Evolutionary conservation across 2,113 vertebrate species (phyloP).

Genomic region (Labeo catla): DNA sequence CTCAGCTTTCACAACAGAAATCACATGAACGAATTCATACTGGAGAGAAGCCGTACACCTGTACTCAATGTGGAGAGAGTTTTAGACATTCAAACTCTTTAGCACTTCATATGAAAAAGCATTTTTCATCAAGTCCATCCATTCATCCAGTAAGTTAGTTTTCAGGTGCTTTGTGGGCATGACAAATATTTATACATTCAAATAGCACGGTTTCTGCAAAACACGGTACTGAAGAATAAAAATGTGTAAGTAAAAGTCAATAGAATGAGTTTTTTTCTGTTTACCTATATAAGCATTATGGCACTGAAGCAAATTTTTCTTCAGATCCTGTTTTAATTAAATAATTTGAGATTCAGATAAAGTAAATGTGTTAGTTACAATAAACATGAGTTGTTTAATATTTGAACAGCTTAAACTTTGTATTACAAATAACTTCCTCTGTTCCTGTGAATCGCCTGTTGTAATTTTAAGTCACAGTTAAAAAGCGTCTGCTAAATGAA

Average conservation of each 20-base stretch:
- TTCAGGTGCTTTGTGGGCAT: neutral
- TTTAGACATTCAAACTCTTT: constrained; percentile 10
- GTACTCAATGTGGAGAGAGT: neutral
- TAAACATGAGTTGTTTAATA: neutral
- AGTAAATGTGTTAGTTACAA: neutral
- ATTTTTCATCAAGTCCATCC: neutral
- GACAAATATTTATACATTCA: neutral
- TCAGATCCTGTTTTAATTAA: neutral
- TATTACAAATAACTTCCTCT: no score
- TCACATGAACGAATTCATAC: neutral
- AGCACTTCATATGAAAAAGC: neutral
- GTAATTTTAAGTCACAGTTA: no score
- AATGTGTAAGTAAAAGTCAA: no score
- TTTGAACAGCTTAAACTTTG: no score
- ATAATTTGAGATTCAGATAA: neutral
- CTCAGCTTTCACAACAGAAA: neutral
- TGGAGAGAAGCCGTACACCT: neutral
- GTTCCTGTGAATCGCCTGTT: no score
- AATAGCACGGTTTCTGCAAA: neutral
- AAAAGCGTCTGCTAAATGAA: no score
- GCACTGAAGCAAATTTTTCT: neutral
- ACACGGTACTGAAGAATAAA: no score
- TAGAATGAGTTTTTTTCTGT: no score
- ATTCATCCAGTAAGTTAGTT: neutral
- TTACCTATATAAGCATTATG: neutral